These are phyloP conservation scores for Grantiella picta DNA, from an alignment of 2,113 vertebrate species.

Conservation along the genomic window DNA sequence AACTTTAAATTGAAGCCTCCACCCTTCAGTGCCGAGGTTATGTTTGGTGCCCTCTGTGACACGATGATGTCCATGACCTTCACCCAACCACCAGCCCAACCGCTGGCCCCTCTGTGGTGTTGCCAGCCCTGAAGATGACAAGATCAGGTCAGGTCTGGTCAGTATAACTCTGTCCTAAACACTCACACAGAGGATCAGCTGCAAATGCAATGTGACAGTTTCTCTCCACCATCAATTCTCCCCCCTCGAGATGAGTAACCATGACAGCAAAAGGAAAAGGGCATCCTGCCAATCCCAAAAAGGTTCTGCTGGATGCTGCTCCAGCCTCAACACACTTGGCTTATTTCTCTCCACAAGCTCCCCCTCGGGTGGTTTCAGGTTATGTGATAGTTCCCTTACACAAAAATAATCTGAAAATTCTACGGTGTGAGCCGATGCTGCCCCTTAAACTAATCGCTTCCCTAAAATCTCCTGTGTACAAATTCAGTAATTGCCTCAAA, in stretches of 20 bases:
- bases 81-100: not conserved
- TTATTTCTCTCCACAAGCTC: not conserved
- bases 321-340: not conserved
- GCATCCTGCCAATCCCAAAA: not conserved
- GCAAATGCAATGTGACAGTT: not conserved
- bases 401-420: not conserved
- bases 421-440: not conserved
- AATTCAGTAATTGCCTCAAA: not conserved
- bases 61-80: rapidly evolving
- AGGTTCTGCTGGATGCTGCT: not conserved
- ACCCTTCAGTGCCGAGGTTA: not conserved
- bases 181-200: not conserved
- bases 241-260: not conserved
- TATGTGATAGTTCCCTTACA: not conserved
- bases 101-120: not conserved
- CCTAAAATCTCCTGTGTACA: not conserved
- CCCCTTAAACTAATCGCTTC: not conserved
- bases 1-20: not conserved
- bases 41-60: rapidly evolving
- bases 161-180: not conserved
- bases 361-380: not conserved
- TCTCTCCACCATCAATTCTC: not conserved
- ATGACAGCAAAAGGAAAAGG: not conserved
- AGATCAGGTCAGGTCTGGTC: not conserved
- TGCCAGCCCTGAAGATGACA: not conserved